Percentiles rank a stretch among this genome's conserved stretches.
Evolutionary conservation across 2,113 vertebrate genomes (phyloP).

Genomic region (Pagrus major): DNA sequence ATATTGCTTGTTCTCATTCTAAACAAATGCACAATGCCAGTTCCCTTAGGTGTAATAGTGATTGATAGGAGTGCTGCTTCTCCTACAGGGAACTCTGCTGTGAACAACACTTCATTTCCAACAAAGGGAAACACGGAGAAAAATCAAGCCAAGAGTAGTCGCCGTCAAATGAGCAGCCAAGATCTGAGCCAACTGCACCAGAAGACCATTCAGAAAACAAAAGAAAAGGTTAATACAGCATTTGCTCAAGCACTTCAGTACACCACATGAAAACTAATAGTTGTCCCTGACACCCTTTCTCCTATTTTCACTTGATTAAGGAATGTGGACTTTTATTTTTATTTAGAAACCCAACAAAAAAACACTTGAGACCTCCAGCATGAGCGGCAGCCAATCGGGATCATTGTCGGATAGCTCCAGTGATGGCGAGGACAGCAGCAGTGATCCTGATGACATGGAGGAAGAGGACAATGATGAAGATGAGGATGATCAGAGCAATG

Average conservation of each 20-base stretch:
- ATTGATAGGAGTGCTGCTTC: conserved; percentile 87
- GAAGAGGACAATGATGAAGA: conserved; percentile 82
- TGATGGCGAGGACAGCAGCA: conserved; percentile 89
- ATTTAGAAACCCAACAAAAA: conserved; percentile 89
- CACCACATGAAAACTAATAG: not conserved
- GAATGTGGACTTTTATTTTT: conserved; percentile 16
- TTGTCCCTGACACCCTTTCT: not conserved
- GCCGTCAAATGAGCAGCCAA: conserved; percentile 81
- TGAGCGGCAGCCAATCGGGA: conserved; percentile 92
- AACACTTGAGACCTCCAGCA: conserved; percentile 89
- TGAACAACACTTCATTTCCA: conserved; percentile 81
- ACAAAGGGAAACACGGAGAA: conserved; percentile 81
- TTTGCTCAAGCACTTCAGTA: not conserved
- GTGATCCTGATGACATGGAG: conserved; percentile 92
- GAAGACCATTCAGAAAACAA: conserved; percentile 85
- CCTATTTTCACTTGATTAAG: conserved; percentile 6
- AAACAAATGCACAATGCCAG: conserved; percentile 42
- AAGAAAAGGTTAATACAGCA: conserved; percentile 87
- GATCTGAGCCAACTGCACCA: conserved; percentile 83
- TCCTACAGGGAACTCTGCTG: conserved; percentile 80
- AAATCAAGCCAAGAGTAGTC: conserved; percentile 79
- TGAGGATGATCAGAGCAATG: conserved; percentile 89
- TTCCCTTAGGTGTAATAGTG: conserved; percentile 86
- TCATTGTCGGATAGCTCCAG: conserved; percentile 92
- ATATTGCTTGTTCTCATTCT: conserved; percentile 26